These are phyloP conservation scores for Tribolium castaneum DNA, from an alignment of 1,140 invertebrate genomes.

Conservation along the genomic window DNA sequence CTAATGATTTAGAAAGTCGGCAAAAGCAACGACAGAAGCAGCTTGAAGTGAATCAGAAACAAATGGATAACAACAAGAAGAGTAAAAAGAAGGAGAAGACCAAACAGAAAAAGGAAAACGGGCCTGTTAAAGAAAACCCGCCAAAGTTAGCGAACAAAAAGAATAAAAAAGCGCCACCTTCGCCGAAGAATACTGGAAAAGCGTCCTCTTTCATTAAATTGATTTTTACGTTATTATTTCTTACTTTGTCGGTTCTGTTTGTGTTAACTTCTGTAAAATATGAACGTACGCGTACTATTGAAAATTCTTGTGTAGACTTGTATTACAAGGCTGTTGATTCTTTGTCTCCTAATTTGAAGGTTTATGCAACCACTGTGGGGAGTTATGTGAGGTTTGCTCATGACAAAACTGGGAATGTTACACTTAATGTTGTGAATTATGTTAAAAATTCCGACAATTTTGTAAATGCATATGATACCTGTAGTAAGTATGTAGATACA, in stretches of 20 bases:
- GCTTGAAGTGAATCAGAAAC: conserved; percentile 54
- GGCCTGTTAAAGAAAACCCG: not conserved
- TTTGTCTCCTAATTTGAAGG: conserved; percentile 18
- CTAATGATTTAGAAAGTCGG: conserved; percentile 64
- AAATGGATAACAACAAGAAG: conserved; percentile 58
- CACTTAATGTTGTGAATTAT: not conserved
- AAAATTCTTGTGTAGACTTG: not conserved
- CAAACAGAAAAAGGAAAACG: conserved; percentile 50
- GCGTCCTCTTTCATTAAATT: not conserved
- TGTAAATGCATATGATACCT: not conserved
- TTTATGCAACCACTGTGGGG: not conserved
- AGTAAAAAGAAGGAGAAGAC: conserved; percentile 58
- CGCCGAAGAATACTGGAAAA: not conserved
- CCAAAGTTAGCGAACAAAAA: not conserved
- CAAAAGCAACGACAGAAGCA: conserved; percentile 62
- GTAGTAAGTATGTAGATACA: not conserved
- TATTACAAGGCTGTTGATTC: conserved; percentile 9
- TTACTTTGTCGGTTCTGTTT: conserved; percentile 26
- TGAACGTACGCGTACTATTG: conserved; percentile 18
- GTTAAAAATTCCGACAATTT: conserved; percentile 14
- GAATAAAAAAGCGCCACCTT: conserved; percentile 7
- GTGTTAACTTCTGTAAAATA: conserved; percentile 40
- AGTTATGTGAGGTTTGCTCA: conserved; percentile 1
- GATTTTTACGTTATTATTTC: conserved; percentile 14
- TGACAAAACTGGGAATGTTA: conserved; percentile 36